Percentiles rank a stretch among this genome's conserved stretches.
Evolutionary conservation across 1,140 invertebrate genomes (phyloP).

Genomic region (Oscheius sp.): DNA sequence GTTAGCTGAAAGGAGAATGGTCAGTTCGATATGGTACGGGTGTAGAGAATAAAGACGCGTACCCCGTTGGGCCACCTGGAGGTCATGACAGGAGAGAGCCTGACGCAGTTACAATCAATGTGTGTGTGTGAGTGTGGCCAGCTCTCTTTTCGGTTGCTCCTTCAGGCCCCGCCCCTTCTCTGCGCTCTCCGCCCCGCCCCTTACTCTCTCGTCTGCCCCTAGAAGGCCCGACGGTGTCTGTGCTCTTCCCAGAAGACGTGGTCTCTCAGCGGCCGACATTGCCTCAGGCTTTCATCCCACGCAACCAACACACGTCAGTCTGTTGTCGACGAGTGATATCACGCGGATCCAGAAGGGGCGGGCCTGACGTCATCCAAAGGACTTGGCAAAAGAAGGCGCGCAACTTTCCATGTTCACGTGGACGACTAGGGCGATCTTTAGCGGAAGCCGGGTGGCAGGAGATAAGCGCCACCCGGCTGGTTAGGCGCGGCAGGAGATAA

Average conservation of each 20-base stretch:
- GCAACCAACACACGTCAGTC: constrained; percentile 9
- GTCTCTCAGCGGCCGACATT: not conserved
- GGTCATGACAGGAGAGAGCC: not conserved
- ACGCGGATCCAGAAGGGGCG: not conserved
- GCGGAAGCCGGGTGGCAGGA: too few relatives aligned
- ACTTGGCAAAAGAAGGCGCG: not conserved
- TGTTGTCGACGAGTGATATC: not conserved
- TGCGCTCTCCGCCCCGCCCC: not conserved
- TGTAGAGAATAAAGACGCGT: not conserved
- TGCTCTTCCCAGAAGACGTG: not conserved
- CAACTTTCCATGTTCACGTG: too few relatives aligned
- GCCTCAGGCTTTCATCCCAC: constrained; percentile 1
- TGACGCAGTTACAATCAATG: not conserved
- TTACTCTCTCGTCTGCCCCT: not conserved
- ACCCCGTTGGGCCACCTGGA: not conserved
- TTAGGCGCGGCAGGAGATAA: too few relatives aligned
- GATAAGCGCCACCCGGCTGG: too few relatives aligned
- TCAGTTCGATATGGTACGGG: not conserved
- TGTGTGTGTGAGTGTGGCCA: not conserved
- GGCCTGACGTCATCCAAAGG: not conserved
- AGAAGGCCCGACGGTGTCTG: not conserved
- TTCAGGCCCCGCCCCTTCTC: constrained; percentile 3
- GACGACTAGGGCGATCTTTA: too few relatives aligned
- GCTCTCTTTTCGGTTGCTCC: constrained; percentile 6
- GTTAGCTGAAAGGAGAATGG: not conserved